These are phyloP conservation scores for Spea hammondii DNA, from an alignment of 2,797 vertebrate genomes.

Conservation along the genomic window DNA sequence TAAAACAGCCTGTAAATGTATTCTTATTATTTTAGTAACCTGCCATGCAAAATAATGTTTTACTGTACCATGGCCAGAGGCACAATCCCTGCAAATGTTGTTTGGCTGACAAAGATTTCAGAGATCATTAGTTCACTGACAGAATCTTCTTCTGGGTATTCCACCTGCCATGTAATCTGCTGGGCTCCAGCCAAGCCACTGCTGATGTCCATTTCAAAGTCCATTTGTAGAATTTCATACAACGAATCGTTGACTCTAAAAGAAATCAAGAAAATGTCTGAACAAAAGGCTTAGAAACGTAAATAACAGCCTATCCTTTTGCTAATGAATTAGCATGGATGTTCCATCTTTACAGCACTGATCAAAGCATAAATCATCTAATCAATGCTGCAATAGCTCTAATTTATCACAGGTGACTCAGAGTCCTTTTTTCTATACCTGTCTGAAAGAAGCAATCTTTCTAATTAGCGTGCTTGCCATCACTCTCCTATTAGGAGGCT, in stretches of 20 bases:
- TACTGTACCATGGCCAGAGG: constrained; percentile 83
- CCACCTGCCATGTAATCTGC: constrained; percentile 87
- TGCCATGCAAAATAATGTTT: neutral
- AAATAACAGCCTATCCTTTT: constrained; percentile 44
- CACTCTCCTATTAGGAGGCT: constrained; percentile 17
- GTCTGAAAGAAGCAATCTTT: constrained; percentile 30
- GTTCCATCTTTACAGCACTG: constrained; percentile 39
- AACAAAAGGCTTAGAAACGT: constrained; percentile 35
- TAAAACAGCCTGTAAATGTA: no score
- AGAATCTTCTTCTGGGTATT: constrained; percentile 75
- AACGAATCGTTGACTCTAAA: constrained; percentile 75
- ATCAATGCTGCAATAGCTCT: neutral
- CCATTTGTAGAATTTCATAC: constrained; percentile 90
- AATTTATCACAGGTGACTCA: constrained; percentile 24
- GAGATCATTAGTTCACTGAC: constrained; percentile 77
- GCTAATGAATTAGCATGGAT: constrained; percentile 52
- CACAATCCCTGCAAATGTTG: constrained; percentile 83
- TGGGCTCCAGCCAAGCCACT: constrained; percentile 83
- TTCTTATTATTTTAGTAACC: no score
- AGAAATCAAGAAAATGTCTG: constrained; percentile 49
- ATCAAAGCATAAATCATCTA: constrained; percentile 28
- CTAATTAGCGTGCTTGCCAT: constrained; percentile 34
- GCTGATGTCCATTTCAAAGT: constrained; percentile 87
- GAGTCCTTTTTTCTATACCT: neutral
- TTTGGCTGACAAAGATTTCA: constrained; percentile 87